phyloP scores from a whole-genome alignment of 2,888 invertebrate species.

The Himalopsyche japonica region DNA sequence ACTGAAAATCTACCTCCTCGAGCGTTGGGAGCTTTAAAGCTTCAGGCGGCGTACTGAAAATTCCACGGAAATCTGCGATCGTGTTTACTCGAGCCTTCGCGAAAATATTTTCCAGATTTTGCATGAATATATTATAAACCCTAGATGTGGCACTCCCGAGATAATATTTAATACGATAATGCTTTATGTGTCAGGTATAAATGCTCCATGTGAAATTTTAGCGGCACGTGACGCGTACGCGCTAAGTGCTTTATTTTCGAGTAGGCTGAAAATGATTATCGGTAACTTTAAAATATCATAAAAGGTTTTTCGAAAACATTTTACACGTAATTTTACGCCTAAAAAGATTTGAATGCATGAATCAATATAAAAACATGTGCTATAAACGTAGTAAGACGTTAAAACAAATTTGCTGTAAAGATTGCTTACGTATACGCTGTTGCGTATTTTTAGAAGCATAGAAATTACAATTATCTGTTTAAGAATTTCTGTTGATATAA shows the following conservation, averaged over 20 bases:
- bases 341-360: too few species aligned
- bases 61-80: conserved; percentile 25
- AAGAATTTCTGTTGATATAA: too few species aligned
- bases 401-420: too few species aligned
- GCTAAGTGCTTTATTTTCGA: conserved; percentile 16
- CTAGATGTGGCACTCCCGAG: background rate
- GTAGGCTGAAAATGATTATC: background rate
- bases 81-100: conserved; percentile 9
- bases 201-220: background rate
- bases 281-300: background rate
- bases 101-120: conserved; percentile 16
- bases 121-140: conserved; percentile 27
- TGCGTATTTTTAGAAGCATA: too few species aligned
- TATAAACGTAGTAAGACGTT: too few species aligned
- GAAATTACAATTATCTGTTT: too few species aligned
- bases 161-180: background rate
- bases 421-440: too few species aligned
- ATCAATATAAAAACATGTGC: too few species aligned
- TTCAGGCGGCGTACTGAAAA: background rate
- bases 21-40: background rate
- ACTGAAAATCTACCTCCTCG: background rate
- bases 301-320: too few species aligned
- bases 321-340: too few species aligned
- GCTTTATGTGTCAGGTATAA: background rate
- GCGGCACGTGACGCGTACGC: background rate